phyloP scores from a whole-genome alignment of 1,140 invertebrate genomes.

The Caenorhabditis inopinata region DNA sequence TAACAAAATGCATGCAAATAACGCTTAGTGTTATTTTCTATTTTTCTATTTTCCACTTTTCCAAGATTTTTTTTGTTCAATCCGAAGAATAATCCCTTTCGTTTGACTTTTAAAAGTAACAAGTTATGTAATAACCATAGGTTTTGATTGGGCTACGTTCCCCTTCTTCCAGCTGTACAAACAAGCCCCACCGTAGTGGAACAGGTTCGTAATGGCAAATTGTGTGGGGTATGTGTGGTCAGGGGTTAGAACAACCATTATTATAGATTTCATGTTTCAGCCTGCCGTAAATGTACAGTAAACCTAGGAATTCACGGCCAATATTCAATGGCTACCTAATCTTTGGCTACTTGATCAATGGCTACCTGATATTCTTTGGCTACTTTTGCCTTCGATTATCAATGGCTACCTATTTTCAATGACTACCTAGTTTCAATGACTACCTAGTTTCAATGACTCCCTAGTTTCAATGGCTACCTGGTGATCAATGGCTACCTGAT shows the following conservation, averaged over 20 bases:
- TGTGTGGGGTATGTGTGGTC: constrained; percentile 2
- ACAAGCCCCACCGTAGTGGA: neutral
- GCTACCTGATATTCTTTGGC: too few relatives aligned
- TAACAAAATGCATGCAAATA: neutral
- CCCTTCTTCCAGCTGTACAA: neutral
- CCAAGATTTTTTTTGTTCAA: too few relatives aligned
- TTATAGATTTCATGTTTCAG: constrained; percentile 12
- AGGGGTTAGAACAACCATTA: neutral
- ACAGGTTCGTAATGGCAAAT: constrained; percentile 27
- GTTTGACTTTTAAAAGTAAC: neutral
- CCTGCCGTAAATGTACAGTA: neutral
- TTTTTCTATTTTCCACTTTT: neutral
- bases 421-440: too few relatives aligned
- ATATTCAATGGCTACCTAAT: too few relatives aligned
- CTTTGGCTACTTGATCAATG: too few relatives aligned
- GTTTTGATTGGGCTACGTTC: neutral
- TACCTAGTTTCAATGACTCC: too few relatives aligned
- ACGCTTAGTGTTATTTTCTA: neutral
- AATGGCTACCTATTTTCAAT: too few relatives aligned
- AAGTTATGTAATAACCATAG: constrained; percentile 2
- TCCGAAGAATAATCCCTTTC: too few relatives aligned
- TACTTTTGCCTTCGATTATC: too few relatives aligned
- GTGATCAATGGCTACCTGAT: too few relatives aligned
- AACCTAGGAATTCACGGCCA: too few relatives aligned
- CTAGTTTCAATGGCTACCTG: too few relatives aligned